Evolutionary conservation across 2,797 vertebrate species (phyloP).

Genomic region (Pitangus sulphuratus): DNA sequence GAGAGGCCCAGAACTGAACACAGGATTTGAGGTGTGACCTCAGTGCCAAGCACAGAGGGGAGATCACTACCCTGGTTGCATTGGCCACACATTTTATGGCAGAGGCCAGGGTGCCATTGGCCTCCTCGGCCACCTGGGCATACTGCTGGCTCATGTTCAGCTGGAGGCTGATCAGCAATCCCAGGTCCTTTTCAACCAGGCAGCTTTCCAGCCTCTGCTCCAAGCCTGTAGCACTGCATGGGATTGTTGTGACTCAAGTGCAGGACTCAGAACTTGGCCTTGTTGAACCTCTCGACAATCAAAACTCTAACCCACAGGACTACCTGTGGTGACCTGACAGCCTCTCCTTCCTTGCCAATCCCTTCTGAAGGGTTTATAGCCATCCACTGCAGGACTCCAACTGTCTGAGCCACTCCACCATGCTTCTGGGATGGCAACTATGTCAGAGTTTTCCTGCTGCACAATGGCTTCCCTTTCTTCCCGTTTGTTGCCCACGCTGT

Average conservation of each 20-base stretch:
- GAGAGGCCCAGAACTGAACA: not conserved
- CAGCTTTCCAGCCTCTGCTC: not conserved
- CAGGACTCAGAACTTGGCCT: fast-evolving
- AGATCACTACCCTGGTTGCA: fast-evolving
- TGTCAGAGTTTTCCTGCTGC: not conserved
- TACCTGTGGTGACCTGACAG: not conserved
- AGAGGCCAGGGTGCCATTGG: not conserved
- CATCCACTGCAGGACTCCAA: not conserved
- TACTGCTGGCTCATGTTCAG: not conserved
- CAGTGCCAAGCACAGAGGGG: too few relatives aligned
- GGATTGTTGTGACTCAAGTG: not conserved
- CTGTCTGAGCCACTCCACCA: not conserved
- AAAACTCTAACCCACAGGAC: not conserved
- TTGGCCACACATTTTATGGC: not conserved
- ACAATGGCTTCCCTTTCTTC: not conserved
- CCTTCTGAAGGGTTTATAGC: not conserved
- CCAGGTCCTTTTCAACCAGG: not conserved
- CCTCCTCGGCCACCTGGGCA: not conserved
- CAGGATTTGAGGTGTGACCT: fast-evolving
- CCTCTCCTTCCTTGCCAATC: too few relatives aligned
- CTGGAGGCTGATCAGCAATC: fast-evolving
- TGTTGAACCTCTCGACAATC: not conserved
- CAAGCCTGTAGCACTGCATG: not conserved
- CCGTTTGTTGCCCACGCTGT: not conserved
- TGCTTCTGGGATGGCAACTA: not conserved